phyloP scores from a whole-genome alignment of 2,113 vertebrate genomes.

The Cettia cetti region DNA sequence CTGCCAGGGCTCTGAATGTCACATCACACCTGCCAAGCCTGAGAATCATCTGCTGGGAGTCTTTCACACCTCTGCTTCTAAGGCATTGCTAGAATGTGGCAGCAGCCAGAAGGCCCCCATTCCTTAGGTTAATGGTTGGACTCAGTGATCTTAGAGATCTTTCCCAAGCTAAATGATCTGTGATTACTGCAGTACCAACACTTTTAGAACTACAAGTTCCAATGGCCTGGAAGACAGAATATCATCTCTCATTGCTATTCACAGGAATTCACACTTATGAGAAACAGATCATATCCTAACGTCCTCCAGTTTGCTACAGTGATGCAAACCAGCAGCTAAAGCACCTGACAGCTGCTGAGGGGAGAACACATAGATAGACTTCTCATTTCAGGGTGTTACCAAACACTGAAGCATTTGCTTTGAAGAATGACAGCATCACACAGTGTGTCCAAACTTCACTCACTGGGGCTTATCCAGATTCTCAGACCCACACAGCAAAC shows the following conservation, averaged over 20 bases:
- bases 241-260: background rate
- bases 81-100: background rate
- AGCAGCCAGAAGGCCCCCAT: background rate
- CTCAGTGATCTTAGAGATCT: background rate
- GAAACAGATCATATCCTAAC: background rate
- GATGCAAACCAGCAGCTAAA: conserved; percentile 11
- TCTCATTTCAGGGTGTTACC: conserved; percentile 28
- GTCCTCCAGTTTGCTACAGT: background rate
- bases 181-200: background rate
- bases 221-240: background rate
- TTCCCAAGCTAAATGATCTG: background rate
- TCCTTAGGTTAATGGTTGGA: background rate
- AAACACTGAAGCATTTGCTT: conserved; percentile 15
- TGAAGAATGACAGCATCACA: background rate
- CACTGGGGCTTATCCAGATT: conserved; percentile 11
- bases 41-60: background rate
- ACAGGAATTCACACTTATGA: background rate
- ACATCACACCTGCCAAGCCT: background rate
- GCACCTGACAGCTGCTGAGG: conserved; percentile 34
- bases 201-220: background rate
- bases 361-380: background rate
- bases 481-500: conserved; percentile 9
- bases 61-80: background rate
- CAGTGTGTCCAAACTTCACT: background rate
- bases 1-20: background rate